phyloP scores from a whole-genome alignment of 2,113 vertebrate species.

The Poicephalus meyeri region DNA sequence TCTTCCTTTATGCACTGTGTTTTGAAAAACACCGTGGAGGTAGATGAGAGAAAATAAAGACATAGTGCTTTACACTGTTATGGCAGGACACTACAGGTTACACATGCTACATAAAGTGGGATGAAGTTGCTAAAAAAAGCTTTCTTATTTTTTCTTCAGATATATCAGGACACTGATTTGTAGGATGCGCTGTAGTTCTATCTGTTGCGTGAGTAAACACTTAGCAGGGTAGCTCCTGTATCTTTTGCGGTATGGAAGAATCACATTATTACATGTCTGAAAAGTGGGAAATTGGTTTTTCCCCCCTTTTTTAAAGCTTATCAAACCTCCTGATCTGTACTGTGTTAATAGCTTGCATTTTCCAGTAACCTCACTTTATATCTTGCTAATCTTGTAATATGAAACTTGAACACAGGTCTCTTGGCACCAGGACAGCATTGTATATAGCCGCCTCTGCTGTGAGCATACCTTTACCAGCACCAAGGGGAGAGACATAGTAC shows the following conservation, averaged over 20 bases:
- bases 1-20: neutral
- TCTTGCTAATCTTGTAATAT: constrained; percentile 55
- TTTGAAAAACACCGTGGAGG: constrained; percentile 39
- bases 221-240: neutral
- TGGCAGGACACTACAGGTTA: neutral
- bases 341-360: constrained; percentile 37
- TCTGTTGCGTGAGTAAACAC: neutral
- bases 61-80: neutral
- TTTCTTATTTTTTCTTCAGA: constrained; percentile 14
- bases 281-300: neutral
- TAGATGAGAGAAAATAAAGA: constrained; percentile 20
- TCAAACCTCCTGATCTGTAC: neutral
- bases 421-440: neutral
- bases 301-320: constrained; percentile 10
- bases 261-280: neutral
- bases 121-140: neutral
- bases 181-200: neutral
- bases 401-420: constrained; percentile 18
- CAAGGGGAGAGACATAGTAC: neutral
- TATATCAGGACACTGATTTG: neutral
- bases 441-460: neutral
- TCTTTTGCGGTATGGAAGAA: neutral
- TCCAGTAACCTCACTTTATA: neutral
- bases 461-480: neutral
- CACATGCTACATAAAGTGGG: constrained; percentile 7